These are phyloP conservation scores for Adelosebastes latens DNA, from an alignment of 2,797 vertebrate genomes.

Conservation along the genomic window DNA sequence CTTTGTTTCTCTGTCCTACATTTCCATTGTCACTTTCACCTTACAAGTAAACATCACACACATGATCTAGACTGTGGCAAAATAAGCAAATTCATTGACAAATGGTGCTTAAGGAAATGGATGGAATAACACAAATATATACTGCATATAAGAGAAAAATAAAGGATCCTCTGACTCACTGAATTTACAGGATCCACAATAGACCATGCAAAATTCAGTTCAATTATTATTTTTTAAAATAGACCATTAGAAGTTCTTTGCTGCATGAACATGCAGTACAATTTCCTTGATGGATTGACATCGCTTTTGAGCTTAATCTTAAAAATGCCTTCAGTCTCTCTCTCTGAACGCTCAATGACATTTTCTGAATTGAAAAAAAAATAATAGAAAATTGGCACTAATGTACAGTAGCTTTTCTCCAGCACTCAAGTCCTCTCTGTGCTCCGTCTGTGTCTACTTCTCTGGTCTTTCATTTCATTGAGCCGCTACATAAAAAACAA, in stretches of 20 bases:
- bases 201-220: neutral
- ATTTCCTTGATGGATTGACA: neutral
- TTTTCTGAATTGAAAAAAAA: neutral
- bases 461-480: constrained; percentile 14
- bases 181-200: neutral
- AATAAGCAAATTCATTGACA: neutral
- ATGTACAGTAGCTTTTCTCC: neutral
- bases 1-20: neutral
- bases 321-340: neutral
- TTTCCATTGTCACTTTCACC: neutral
- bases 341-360: neutral
- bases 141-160: neutral
- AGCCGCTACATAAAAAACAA: constrained; percentile 7
- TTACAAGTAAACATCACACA: neutral
- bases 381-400: neutral
- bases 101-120: neutral
- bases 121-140: neutral
- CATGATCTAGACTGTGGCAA: neutral
- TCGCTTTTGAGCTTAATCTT: neutral
- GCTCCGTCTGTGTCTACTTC: neutral
- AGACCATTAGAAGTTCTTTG: neutral
- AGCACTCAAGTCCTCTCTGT: neutral
- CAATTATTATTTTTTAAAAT: neutral
- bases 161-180: neutral
- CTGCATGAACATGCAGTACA: neutral